A percentile compares a stretch with the other conserved stretches of the same genome.
phyloP scores from a whole-genome alignment of 2,797 vertebrate species.

The Sebastes matsubarae region DNA sequence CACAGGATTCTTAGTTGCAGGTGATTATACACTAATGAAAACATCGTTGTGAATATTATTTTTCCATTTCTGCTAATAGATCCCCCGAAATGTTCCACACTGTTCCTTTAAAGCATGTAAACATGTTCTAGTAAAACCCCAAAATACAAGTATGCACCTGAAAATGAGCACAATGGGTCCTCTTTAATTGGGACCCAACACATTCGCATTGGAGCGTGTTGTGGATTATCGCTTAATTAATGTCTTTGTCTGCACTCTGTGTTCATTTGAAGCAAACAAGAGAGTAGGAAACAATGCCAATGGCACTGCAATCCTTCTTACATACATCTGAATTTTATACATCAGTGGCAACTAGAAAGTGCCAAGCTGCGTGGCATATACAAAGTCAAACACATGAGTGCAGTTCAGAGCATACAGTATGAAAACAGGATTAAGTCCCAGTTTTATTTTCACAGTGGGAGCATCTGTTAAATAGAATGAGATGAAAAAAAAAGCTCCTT shows the following conservation, averaged over 20 bases:
- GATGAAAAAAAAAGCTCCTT: not conserved
- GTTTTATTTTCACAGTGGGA: slow-evolving; percentile 21
- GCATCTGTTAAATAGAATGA: slow-evolving; percentile 13
- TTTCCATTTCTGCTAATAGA: no score
- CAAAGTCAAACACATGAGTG: not conserved
- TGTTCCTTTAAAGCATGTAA: no score
- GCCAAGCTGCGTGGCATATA: not conserved
- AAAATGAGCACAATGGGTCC: no score
- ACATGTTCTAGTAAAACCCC: no score
- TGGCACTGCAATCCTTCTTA: not conserved
- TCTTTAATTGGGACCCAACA: not conserved
- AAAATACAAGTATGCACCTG: no score
- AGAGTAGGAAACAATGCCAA: not conserved
- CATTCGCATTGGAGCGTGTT: not conserved
- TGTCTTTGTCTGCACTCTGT: not conserved
- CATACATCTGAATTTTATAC: not conserved
- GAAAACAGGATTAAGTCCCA: not conserved
- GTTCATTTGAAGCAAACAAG: not conserved
- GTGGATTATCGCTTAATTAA: not conserved
- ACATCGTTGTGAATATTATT: no score
- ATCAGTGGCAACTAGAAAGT: not conserved
- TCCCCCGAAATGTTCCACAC: no score
- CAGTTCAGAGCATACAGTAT: not conserved
- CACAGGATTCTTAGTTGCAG: no score
- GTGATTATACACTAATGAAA: no score